These are phyloP conservation scores for Apogon hyalosoma DNA, from an alignment of 2,797 vertebrate genomes.

Conservation along the genomic window DNA sequence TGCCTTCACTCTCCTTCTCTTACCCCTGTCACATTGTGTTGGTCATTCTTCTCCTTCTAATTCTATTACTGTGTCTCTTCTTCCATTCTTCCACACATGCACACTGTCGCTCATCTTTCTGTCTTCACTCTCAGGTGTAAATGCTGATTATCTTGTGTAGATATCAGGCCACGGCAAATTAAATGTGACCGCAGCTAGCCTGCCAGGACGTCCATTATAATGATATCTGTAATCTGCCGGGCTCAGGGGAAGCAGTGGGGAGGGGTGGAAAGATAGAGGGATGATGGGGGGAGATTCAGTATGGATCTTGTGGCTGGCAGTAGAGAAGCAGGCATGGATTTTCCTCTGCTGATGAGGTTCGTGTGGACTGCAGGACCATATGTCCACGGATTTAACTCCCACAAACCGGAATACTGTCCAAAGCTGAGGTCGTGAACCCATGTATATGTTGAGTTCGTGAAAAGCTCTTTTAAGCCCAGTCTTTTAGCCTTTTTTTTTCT, in stretches of 20 bases:
- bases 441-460: neutral
- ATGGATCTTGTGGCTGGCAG: conserved; percentile 57
- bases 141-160: conserved; percentile 80
- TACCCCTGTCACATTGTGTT: conserved; percentile 3
- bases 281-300: conserved; percentile 49
- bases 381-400: conserved; percentile 50
- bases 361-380: conserved; percentile 38
- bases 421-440: conserved; percentile 21
- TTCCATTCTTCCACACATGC: neutral
- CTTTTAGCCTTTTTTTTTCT: neutral
- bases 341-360: conserved; percentile 59
- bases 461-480: neutral
- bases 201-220: conserved; percentile 80
- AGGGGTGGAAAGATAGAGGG: conserved; percentile 39
- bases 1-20: conserved; percentile 22
- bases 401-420: conserved; percentile 20
- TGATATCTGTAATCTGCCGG: conserved; percentile 81
- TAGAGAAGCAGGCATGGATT: conserved; percentile 59
- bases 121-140: conserved; percentile 72
- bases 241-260: conserved; percentile 51
- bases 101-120: conserved; percentile 48
- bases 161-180: conserved; percentile 80
- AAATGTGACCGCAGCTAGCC: conserved; percentile 79
- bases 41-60: conserved; percentile 36
- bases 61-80: conserved; percentile 34